Conservation (phyloP, 2,113 vertebrate species). For the Dasyprocta punctata region DNA sequence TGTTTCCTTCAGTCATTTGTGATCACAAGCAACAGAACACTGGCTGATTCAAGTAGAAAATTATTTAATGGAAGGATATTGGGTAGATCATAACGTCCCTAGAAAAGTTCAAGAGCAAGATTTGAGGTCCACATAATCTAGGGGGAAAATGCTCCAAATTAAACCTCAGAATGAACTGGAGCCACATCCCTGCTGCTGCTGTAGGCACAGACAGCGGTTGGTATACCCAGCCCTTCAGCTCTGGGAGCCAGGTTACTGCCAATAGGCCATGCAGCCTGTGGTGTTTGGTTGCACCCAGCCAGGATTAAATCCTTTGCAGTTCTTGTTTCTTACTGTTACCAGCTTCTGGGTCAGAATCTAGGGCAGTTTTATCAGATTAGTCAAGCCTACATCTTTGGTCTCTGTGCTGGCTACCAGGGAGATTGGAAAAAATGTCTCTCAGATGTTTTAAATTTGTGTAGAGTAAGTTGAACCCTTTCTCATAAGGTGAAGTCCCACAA, state of each 20-base stretch:
- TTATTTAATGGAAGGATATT: not conserved
- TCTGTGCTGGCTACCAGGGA: not conserved
- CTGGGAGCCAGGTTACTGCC: not conserved
- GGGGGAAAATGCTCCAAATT: not conserved
- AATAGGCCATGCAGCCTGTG: not conserved
- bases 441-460: not conserved
- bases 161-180: not conserved
- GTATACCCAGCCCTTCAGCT: no score
- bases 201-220: fast-evolving
- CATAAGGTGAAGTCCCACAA: not conserved
- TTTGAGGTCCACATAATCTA: not conserved
- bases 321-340: no score
- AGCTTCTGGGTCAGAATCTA: not conserved
- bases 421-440: not conserved
- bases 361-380: not conserved
- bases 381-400: not conserved
- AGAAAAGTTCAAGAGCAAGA: not conserved
- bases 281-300: not conserved
- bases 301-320: not conserved
- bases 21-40: not conserved
- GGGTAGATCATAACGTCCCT: not conserved
- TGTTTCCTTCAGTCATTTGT: not conserved
- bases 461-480: not conserved
- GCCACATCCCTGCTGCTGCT: not conserved
- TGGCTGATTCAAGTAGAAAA: not conserved